phyloP scores from a whole-genome alignment of 2,888 invertebrate genomes.

The Lathronympha strigana region DNA sequence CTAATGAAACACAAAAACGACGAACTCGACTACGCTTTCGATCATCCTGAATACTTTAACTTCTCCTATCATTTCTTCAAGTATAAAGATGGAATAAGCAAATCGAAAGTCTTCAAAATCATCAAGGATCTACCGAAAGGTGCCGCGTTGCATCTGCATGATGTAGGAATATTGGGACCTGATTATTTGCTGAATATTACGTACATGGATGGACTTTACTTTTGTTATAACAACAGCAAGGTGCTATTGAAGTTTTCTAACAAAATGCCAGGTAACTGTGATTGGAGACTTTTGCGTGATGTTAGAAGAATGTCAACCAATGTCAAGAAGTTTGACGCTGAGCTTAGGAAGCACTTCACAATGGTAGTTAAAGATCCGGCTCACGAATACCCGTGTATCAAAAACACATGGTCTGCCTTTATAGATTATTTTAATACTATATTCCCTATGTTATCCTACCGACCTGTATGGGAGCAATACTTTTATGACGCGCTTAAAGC shows the following conservation, averaged over 20 bases:
- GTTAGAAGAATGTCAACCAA: conserved; percentile 69
- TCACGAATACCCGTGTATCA: conserved; percentile 76
- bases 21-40: conserved; percentile 82
- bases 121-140: conserved; percentile 90
- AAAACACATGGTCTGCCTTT: conserved; percentile 85
- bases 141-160: conserved; percentile 88
- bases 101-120: conserved; percentile 86
- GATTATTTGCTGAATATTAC: conserved; percentile 87
- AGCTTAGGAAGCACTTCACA: conserved; percentile 81
- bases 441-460: conserved; percentile 82
- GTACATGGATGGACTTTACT: conserved; percentile 84
- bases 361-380: conserved; percentile 80
- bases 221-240: conserved; percentile 64
- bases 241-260: conserved; percentile 61
- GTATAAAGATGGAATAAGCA: conserved; percentile 82
- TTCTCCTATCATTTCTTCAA: conserved; percentile 87
- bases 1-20: conserved; percentile 83
- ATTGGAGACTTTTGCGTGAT: conserved; percentile 79
- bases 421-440: conserved; percentile 81
- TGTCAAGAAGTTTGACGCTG: conserved; percentile 75
- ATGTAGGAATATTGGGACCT: conserved; percentile 85
- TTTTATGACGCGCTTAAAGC: conserved; percentile 86
- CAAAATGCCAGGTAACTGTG: conserved; percentile 56
- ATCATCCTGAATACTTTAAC: conserved; percentile 84
- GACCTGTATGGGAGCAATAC: conserved; percentile 87